Conservation (phyloP, 2,888 invertebrate genomes). For the Argyresthia goedartella region DNA sequence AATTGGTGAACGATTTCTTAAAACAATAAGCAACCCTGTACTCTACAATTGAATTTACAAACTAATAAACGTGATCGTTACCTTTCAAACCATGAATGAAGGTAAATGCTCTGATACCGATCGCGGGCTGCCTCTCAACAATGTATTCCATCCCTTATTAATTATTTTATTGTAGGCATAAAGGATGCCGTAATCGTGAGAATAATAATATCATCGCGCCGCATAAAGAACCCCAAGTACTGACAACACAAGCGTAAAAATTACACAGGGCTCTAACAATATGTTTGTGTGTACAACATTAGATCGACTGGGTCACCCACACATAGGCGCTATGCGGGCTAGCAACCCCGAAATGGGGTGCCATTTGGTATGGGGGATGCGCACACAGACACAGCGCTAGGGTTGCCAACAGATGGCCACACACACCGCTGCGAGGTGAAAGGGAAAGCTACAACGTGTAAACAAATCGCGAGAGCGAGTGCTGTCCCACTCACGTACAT, state of each 20-base stretch:
- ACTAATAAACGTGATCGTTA: constrained; percentile 45
- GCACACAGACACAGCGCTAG: constrained; percentile 37
- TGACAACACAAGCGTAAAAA: constrained; percentile 69
- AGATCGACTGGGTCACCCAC: constrained; percentile 69
- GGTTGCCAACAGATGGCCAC: constrained; percentile 59
- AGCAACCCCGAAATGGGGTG: constrained; percentile 60
- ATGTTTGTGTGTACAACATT: constrained; percentile 67
- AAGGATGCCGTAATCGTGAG: constrained; percentile 69
- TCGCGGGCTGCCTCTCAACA: constrained; percentile 55
- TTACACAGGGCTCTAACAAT: constrained; percentile 64
- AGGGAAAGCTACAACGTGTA: constrained; percentile 69
- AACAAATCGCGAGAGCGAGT: constrained; percentile 60
- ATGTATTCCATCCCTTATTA: constrained; percentile 69
- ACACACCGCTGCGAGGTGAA: constrained; percentile 50
- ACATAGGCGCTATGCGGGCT: constrained; percentile 27
- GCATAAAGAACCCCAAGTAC: constrained; percentile 67
- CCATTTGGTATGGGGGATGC: constrained; percentile 42
- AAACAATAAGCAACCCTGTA: constrained; percentile 16
- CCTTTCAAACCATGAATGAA: constrained; percentile 49
- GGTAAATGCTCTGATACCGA: constrained; percentile 57
- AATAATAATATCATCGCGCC: constrained; percentile 69
- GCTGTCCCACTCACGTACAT: constrained; percentile 53
- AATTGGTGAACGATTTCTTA: constrained; percentile 7
- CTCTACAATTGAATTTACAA: constrained; percentile 11
- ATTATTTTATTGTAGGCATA: constrained; percentile 71